phyloP scores from a whole-genome alignment of 2,797 vertebrate species.

The Fundulus diaphanus region DNA sequence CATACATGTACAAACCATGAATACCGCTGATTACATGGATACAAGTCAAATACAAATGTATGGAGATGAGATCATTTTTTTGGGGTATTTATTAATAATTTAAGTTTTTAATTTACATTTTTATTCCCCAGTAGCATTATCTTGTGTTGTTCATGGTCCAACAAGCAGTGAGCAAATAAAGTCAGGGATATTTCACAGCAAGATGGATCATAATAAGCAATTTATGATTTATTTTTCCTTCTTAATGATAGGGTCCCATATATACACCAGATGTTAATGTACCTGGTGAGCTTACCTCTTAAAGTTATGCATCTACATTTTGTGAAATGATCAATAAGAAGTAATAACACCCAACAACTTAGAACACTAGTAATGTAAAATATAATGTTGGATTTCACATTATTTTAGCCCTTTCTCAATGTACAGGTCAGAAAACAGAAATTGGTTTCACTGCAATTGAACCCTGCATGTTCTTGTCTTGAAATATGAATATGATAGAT shows the following conservation, averaged over 20 bases:
- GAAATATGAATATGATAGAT: slow-evolving; percentile 6
- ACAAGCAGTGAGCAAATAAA: neutral
- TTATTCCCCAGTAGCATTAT: neutral
- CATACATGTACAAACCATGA: neutral
- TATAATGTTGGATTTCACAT: neutral
- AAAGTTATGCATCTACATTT: neutral
- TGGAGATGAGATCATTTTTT: slow-evolving; percentile 28
- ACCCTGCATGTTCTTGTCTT: slow-evolving; percentile 17
- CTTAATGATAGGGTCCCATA: neutral
- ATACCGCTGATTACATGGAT: neutral
- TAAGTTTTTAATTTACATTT: too few relatives aligned
- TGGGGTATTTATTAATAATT: slow-evolving; percentile 7
- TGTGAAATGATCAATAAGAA: neutral
- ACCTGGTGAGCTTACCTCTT: neutral
- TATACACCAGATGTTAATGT: neutral
- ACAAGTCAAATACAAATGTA: slow-evolving; percentile 41
- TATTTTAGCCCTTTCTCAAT: slow-evolving; percentile 1
- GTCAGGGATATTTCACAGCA: neutral
- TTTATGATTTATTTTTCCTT: neutral
- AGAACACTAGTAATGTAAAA: neutral
- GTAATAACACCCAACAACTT: neutral
- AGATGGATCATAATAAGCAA: neutral
- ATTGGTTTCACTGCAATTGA: slow-evolving; percentile 31
- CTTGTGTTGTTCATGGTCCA: neutral
- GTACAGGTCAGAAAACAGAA: slow-evolving; percentile 25